A percentile compares a stretch with the other conserved stretches of the same genome.
phyloP scores from a whole-genome alignment of 1,140 invertebrate species.

The Lycorma delicatula region DNA sequence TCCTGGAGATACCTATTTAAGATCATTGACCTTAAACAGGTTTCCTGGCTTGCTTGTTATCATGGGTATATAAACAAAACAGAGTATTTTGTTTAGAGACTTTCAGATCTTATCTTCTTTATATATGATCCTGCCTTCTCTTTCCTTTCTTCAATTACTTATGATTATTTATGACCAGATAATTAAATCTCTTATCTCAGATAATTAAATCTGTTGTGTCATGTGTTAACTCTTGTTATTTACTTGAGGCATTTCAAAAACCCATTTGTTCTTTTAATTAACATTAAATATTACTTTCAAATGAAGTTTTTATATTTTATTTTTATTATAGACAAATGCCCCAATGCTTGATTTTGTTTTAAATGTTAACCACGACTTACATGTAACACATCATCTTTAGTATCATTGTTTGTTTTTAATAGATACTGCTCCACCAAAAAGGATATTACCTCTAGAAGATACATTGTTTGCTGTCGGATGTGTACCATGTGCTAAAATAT shows the following conservation, averaged over 20 bases:
- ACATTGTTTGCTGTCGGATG: neutral
- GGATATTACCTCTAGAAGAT: neutral
- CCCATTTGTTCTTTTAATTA: neutral
- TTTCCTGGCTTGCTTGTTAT: too few species aligned
- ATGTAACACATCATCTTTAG: neutral
- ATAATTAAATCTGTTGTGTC: too few species aligned
- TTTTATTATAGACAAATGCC: neutral
- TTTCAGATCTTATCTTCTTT: too few species aligned
- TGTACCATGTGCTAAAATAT: neutral
- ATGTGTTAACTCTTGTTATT: too few species aligned
- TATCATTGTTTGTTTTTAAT: neutral
- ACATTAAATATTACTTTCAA: neutral
- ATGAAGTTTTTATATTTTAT: neutral
- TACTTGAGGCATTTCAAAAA: neutral
- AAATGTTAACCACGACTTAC: neutral
- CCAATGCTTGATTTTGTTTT: neutral
- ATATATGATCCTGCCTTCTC: too few species aligned
- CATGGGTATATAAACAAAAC: too few species aligned
- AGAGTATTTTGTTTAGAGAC: too few species aligned
- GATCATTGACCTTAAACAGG: too few species aligned
- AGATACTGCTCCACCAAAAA: neutral
- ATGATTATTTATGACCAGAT: too few species aligned
- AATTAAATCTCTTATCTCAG: too few species aligned
- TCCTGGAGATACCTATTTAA: too few species aligned
- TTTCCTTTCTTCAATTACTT: too few species aligned